These are phyloP conservation scores for Zygogramma bicolorata DNA, from an alignment of 2,888 invertebrate genomes.

Conservation along the genomic window DNA sequence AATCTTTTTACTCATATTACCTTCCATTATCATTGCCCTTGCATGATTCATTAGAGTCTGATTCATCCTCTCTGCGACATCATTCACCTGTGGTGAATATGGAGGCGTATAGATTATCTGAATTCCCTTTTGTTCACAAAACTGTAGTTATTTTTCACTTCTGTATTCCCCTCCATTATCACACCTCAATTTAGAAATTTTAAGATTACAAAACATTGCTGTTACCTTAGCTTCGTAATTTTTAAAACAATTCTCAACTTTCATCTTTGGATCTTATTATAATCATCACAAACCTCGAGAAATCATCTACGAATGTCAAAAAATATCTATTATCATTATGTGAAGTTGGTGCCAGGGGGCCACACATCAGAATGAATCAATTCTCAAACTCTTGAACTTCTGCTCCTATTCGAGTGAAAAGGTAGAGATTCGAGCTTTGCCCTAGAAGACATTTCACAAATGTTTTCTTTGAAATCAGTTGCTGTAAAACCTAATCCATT, in stretches of 20 bases:
- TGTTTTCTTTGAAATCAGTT: not conserved
- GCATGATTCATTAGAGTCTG: conserved; percentile 2
- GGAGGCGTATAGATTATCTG: not conserved
- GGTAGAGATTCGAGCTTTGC: conserved; percentile 5
- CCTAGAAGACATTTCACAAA: conserved; percentile 30
- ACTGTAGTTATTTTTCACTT: not conserved
- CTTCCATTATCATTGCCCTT: conserved; percentile 14
- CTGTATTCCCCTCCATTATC: conserved; percentile 23
- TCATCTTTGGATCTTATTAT: conserved; percentile 17
- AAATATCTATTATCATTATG: conserved; percentile 23
- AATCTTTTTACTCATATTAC: conserved; percentile 23
- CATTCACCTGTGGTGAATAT: not conserved
- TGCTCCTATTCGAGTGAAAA: not conserved
- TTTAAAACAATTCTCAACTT: conserved; percentile 20
- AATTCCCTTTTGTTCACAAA: conserved; percentile 14
- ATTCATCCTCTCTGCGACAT: not conserved
- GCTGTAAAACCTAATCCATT: conserved; percentile 18
- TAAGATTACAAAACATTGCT: too few relatives aligned
- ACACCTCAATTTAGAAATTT: conserved; percentile 19
- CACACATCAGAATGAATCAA: conserved; percentile 5
- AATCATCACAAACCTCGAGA: conserved; percentile 23
- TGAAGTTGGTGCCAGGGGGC: conserved; percentile 5
- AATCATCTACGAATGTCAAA: conserved; percentile 19
- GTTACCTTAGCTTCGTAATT: conserved; percentile 23
- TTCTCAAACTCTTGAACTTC: conserved; percentile 7